Conservation (phyloP, 2,797 vertebrate genomes). For the Passerculus sandwichensis region DNA sequence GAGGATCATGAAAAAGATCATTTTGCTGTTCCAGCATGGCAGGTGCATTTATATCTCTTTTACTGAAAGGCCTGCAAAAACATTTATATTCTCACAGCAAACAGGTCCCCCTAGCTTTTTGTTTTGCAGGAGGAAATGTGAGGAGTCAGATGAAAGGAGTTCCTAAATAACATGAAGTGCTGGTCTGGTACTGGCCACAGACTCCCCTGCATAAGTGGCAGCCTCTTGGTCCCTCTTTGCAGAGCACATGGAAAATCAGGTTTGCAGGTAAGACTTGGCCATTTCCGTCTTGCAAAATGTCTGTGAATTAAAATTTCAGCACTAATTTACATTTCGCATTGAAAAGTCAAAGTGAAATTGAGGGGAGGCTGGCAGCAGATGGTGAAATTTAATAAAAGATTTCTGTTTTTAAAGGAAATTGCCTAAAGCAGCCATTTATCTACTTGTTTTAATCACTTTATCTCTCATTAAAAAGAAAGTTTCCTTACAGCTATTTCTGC, state of each 20-base stretch:
- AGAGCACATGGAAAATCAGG: conserved; percentile 2
- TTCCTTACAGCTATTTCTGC: neutral
- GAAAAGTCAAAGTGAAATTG: neutral
- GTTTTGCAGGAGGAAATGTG: conserved; percentile 25
- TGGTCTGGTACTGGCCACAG: neutral
- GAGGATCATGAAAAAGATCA: neutral
- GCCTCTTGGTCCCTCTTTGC: neutral
- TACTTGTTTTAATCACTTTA: neutral
- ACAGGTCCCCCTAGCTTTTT: neutral
- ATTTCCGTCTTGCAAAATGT: neutral
- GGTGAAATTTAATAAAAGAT: neutral
- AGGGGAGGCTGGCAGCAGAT: neutral
- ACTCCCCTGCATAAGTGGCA: neutral
- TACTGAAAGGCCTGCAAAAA: neutral
- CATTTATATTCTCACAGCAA: neutral
- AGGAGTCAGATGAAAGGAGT: neutral
- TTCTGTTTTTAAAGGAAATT: neutral
- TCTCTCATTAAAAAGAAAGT: neutral
- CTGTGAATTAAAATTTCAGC: neutral
- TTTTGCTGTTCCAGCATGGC: neutral
- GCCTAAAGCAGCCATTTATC: neutral
- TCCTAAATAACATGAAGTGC: neutral
- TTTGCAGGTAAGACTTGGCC: conserved; percentile 44
- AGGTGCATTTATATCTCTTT: neutral
- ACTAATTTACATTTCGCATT: neutral